Evolutionary conservation across 2,113 vertebrate genomes (phyloP), one percentile per base, ranked within the genome.

Genomic region (Dryoscopus gambensis): DNA sequence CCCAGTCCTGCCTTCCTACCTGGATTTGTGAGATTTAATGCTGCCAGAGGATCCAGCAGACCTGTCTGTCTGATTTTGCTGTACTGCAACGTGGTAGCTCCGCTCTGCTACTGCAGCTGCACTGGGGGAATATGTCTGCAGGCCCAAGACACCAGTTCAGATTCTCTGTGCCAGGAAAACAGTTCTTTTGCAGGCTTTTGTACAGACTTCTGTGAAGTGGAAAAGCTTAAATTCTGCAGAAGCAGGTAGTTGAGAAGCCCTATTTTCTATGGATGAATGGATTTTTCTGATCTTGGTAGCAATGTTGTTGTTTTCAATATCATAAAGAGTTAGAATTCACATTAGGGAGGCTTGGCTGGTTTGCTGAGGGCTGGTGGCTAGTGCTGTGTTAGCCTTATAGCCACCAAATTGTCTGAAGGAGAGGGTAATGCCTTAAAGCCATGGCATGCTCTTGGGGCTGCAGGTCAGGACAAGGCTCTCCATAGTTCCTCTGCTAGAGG

Each of bases 391-490:
- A 46, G 25, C 17, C 40, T 84, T 69, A 6, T 2, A 62, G 74
- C 37, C 63, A 57, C 70, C 52, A 80, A 40, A 49, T 76, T 74
- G 39, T 20, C 16, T 50, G 7, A 64, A 91, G 59, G 37, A 60
- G 50, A 74, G 50, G 59, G 47, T 62, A 39, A 86, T 0, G 0
- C 75, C 87, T 65, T 62, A 13, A 70, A 77, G 55, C 70, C 1
- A 0, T 59, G 84, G 46, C 67, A 3, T 3, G 6, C 33, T 90
- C 27, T 10, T 59, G 89, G 78, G 19, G 8, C 63, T 90, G 87
- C 95, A 88, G 90, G 82, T 88, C 70, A 80, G 84, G 80, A 74
- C 84, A 91, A 77, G 40, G 90, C 75, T 88, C 63, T 77, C 31
- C 30, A 37, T 37, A 85, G 40, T 8, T 79, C 57, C n/a, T 65